Evolutionary conservation across 2,113 vertebrate species (phyloP), one percentile per base, ranked within the genome.

Genomic region (Hemichromis elongatus): DNA sequence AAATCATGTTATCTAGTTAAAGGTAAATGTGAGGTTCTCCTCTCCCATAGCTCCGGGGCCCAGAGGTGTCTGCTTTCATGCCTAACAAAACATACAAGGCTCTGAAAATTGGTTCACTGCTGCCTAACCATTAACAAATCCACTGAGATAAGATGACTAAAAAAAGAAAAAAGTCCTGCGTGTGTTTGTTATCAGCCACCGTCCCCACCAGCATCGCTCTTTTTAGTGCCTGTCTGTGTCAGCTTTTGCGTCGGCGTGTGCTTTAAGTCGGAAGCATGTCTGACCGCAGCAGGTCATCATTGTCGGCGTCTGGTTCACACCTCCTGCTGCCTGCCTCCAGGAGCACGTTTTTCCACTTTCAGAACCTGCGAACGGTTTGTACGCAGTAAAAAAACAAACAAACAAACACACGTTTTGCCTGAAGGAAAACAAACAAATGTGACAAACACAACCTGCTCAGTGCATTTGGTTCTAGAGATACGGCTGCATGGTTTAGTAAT

Each of bases 321-420:
- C 79, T 79, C 66, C 33, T 5, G 2, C 66, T 54, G 42, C 84
- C n/a, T 37, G 40, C 79, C 35, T 70, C 77, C 40, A 13, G n/a
- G 75, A 61, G 81, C 80, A 81, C 78, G 85, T 89, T 91, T 93
- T 90, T 92, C 84, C 86, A 86, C 83, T 84, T 87, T 70, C 11
- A 59, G 77, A 45, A 77, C 40, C 10, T 75, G 57, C 35, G 54
- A 14, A 78, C 6, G 19, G 63, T 68, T 50, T 21, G 21, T n/a
- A 45, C 33, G 33, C 19, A 12, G 35, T 24, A 66, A 80, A 80
- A 85, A 92, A 37, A 35, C 50, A 54, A 3, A 4, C n/a, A 66
- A 80, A 80, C 87, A 92, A 37, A 35, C 50, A 54, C 4, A 4
- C n/a, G 6, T 28, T 52, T 2, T 52, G n/a, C 6, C 61, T 55